Conservation (phyloP, 2,113 vertebrate genomes). For the Bos taurus region ARS-UCD2.0 NC_037333.1:95821501-95822000, state of each 20-base stretch:
- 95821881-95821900: not conserved
- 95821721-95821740: not conserved
- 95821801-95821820: not conserved
- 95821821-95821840: not conserved
- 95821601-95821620: not conserved
- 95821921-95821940: not conserved
- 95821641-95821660: constrained; percentile 28
- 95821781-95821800: not conserved
- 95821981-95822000: not conserved
- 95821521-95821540: constrained; percentile 19
- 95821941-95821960: not conserved
- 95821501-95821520: not conserved
- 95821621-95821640: constrained; percentile 45
- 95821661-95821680: constrained; percentile 6
- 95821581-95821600: constrained; percentile 24
- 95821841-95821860: not conserved
- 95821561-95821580: not conserved
- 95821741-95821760: not conserved
- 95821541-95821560: constrained; percentile 46
- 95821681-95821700: constrained; percentile 64
- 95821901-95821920: not conserved
- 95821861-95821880: not conserved
- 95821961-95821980: not conserved
- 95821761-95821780: not conserved
- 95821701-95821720: not conserved